A percentile compares a stretch with the other conserved stretches of the same genome.
phyloP scores from a whole-genome alignment of 2,113 vertebrate species.

The Callorhinus ursinus region DNA sequence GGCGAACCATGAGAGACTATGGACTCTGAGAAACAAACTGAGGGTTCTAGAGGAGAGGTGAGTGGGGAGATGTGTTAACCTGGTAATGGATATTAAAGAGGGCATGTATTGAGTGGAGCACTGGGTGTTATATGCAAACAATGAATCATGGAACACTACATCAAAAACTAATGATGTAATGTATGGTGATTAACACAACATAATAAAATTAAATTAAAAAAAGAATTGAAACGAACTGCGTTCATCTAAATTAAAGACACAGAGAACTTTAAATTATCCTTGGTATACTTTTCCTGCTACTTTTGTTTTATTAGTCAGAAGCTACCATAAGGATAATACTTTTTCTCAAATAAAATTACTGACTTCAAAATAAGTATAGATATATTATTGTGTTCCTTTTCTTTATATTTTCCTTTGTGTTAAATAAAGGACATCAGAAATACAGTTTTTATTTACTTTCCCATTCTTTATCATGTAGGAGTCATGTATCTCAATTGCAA shows the following conservation, averaged over 20 bases:
- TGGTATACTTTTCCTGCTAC: not conserved
- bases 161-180: too few species aligned
- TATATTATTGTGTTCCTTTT: not conserved
- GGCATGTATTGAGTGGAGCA: too few species aligned
- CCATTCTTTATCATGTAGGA: not conserved
- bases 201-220: too few species aligned
- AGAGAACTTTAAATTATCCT: not conserved
- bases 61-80: too few species aligned
- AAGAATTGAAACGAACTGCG: not conserved
- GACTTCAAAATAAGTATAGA: not conserved
- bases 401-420: not conserved
- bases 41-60: too few species aligned
- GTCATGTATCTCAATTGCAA: not conserved
- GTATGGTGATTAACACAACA: too few species aligned
- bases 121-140: too few species aligned
- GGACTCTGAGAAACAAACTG: too few species aligned
- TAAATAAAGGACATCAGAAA: not conserved
- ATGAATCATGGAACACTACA: too few species aligned
- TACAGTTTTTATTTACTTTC: not conserved
- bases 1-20: too few species aligned
- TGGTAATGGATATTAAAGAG: too few species aligned
- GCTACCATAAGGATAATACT: not conserved
- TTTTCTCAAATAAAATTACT: slow-evolving; percentile 3
- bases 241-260: not conserved
- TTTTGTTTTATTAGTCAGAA: not conserved